phyloP scores from a whole-genome alignment of 2,888 invertebrate species.

The Maniola hyperantus region DNA sequence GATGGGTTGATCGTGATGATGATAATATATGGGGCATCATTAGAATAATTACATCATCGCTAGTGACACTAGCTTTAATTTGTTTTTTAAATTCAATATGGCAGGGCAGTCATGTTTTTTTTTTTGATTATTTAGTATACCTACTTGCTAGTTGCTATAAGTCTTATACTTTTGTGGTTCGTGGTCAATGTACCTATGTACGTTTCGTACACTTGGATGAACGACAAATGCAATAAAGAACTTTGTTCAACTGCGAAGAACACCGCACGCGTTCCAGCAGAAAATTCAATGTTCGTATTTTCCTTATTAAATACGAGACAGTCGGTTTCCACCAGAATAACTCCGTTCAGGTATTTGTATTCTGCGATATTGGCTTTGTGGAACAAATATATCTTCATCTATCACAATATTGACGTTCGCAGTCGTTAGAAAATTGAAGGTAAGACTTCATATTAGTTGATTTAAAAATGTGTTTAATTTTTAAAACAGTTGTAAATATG shows the following conservation, averaged over 20 bases:
- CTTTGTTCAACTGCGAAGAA: neutral
- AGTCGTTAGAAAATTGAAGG: neutral
- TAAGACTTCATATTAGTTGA: neutral
- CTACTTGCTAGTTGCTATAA: neutral
- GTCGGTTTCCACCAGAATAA: slow-evolving; percentile 70
- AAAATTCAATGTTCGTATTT: slow-evolving; percentile 4
- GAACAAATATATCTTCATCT: slow-evolving; percentile 58
- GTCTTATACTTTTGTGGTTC: too few relatives aligned
- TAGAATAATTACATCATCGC: too few relatives aligned
- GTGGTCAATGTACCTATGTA: neutral
- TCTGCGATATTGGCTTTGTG: slow-evolving; percentile 66
- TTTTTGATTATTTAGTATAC: neutral
- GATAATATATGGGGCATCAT: too few relatives aligned
- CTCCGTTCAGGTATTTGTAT: slow-evolving; percentile 65
- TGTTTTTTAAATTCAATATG: too few relatives aligned
- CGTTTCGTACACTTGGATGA: neutral
- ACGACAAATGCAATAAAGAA: slow-evolving; percentile 1
- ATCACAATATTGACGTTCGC: slow-evolving; percentile 32
- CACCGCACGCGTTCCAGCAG: neutral
- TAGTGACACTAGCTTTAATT: too few relatives aligned
- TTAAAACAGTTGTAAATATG: too few relatives aligned
- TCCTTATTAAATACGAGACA: slow-evolving; percentile 78
- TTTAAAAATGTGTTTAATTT: too few relatives aligned
- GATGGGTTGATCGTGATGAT: too few relatives aligned
- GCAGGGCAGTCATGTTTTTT: too few relatives aligned